Evolutionary conservation across 2,888 invertebrate genomes (phyloP).

Genomic region (Alsophila aescularia): DNA sequence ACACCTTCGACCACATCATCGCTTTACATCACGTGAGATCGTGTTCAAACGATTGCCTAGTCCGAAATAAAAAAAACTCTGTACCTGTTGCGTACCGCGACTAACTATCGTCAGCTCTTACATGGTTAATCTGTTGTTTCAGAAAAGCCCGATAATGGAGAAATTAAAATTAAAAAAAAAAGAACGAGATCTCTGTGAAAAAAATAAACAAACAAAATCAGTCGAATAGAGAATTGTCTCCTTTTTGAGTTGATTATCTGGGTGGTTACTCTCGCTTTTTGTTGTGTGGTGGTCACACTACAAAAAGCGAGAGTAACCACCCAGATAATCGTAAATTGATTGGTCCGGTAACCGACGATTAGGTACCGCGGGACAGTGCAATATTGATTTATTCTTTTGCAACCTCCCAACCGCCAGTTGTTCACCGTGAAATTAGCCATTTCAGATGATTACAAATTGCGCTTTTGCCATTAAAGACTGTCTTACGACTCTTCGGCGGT

Average conservation of each 20-base stretch:
- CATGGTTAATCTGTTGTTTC: no score
- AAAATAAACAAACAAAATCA: no score
- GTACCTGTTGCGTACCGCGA: no score
- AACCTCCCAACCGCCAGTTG: conserved; percentile 31
- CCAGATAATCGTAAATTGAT: conserved; percentile 22
- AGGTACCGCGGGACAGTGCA: conserved; percentile 18
- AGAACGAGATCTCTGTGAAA: no score
- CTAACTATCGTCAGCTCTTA: no score
- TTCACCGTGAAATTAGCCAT: conserved; percentile 50
- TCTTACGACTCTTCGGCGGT: conserved; percentile 25
- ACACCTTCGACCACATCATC: no score
- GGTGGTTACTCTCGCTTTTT: conserved; percentile 18
- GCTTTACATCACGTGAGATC: no score
- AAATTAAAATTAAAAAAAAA: no score
- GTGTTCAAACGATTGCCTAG: no score
- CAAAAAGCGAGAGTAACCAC: conserved; percentile 19
- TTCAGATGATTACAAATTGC: conserved; percentile 38
- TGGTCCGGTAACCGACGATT: conserved; percentile 21
- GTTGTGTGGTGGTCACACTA: neutral
- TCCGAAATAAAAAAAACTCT: no score
- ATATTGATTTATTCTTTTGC: conserved; percentile 29
- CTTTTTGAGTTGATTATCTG: conserved; percentile 13
- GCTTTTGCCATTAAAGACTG: conserved; percentile 33
- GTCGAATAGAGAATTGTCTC: no score
- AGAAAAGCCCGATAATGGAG: no score